Evolutionary conservation across 53 echinoderm and acorn worm genomes (phyloP).

Genomic region (Zoroaster sp.): DNA sequence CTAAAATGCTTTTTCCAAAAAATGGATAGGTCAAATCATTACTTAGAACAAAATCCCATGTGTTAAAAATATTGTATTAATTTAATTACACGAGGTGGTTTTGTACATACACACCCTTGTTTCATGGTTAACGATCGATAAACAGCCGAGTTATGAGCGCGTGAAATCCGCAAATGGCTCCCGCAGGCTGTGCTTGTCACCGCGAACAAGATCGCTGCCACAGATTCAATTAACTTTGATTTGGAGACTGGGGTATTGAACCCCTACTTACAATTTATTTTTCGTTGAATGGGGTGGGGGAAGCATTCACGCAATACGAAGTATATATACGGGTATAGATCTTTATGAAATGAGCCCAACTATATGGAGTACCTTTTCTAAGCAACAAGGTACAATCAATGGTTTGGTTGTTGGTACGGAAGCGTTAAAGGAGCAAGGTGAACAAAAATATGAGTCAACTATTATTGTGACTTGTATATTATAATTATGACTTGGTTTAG

Average conservation of each 20-base stretch:
- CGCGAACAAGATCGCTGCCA: background rate
- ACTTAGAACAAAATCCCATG: no score
- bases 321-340: background rate
- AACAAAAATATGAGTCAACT: no score
- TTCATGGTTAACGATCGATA: constrained; percentile 1
- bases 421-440: background rate
- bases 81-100: background rate
- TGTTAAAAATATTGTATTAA: background rate
- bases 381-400: no score
- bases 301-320: background rate
- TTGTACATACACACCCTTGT: background rate
- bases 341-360: background rate
- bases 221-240: constrained; percentile 36
- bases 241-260: background rate
- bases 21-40: no score
- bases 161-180: constrained; percentile 17
- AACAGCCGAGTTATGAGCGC: background rate
- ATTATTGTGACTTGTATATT: no score
- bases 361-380: no score
- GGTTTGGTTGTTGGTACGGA: background rate
- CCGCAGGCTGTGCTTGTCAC: background rate
- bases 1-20: no score
- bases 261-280: background rate
- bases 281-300: background rate
- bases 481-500: no score